A percentile compares a stretch with the other conserved stretches of the same genome.
These are phyloP conservation scores for Poeciliopsis presidionis DNA, from an alignment of 2,797 vertebrate genomes.

Conservation along the genomic window DNA sequence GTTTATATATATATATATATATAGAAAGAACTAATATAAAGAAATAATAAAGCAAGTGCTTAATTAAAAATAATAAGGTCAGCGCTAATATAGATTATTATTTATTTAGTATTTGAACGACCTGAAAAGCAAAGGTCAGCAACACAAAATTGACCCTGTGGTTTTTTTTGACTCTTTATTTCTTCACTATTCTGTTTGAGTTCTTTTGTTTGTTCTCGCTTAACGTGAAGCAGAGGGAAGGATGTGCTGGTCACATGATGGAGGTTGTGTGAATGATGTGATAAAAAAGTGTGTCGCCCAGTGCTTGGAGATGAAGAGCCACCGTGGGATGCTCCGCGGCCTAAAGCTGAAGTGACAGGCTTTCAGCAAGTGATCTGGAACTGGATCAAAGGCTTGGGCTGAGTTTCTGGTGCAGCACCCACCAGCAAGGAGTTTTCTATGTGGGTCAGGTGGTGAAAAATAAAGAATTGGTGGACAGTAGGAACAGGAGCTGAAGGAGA, in stretches of 20 bases:
- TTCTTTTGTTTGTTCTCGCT: constrained; percentile 31
- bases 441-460: constrained; percentile 81
- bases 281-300: constrained; percentile 64
- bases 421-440: constrained; percentile 78
- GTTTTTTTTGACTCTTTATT: constrained; percentile 52
- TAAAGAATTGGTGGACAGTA: constrained; percentile 62
- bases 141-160: constrained; percentile 27
- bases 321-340: constrained; percentile 68
- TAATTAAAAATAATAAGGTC: not conserved
- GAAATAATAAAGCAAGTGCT: too few relatives aligned
- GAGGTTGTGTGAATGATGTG: constrained; percentile 57
- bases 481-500: constrained; percentile 55
- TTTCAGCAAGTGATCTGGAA: constrained; percentile 77
- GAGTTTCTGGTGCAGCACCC: constrained; percentile 82
- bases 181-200: constrained; percentile 46
- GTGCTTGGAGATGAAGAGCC: constrained; percentile 69
- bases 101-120: constrained; percentile 30
- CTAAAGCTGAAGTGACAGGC: constrained; percentile 75
- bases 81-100: not conserved
- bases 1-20: not conserved
- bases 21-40: not conserved
- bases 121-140: constrained; percentile 46
- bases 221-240: constrained; percentile 43
- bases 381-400: constrained; percentile 78
- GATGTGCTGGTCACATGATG: constrained; percentile 49